A percentile compares a stretch with the other conserved stretches of the same genome.
phyloP scores from a whole-genome alignment of 2,797 vertebrate species.

The Percopsis omiscomaycus region DNA sequence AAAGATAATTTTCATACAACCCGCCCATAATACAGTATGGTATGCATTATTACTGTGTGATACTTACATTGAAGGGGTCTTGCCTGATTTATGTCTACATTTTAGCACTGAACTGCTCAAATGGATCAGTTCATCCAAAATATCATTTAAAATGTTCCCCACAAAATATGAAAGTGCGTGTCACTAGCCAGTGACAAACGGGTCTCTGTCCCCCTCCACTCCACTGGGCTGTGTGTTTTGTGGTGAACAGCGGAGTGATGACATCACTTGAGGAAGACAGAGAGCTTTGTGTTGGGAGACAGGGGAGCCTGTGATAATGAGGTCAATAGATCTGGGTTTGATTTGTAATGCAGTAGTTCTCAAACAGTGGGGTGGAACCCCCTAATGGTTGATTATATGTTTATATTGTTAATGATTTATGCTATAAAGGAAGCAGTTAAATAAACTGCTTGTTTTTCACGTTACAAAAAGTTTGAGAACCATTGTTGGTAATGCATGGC shows the following conservation, averaged over 20 bases:
- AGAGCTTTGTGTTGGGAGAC: constrained; percentile 60
- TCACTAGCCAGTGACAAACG: constrained; percentile 45
- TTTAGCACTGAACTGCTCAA: neutral
- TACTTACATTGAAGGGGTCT: neutral
- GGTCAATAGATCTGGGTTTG: constrained; percentile 37
- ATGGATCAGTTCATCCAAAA: too few relatives aligned
- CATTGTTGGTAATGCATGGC: constrained; percentile 13
- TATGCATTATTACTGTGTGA: constrained; percentile 44
- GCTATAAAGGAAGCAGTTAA: too few relatives aligned
- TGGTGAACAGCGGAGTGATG: constrained; percentile 40
- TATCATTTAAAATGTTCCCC: constrained; percentile 7
- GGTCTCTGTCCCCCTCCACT: constrained; percentile 46
- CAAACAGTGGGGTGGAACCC: too few relatives aligned
- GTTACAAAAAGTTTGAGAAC: too few relatives aligned
- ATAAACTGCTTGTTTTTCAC: too few relatives aligned
- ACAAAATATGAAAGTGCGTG: neutral
- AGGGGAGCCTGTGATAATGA: constrained; percentile 38
- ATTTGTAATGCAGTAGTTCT: neutral
- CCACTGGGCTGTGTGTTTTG: constrained; percentile 39
- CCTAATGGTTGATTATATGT: too few relatives aligned
- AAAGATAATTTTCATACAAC: constrained; percentile 1
- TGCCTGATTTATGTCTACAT: neutral
- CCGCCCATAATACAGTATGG: constrained; percentile 7
- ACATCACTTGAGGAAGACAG: constrained; percentile 66
- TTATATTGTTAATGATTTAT: too few relatives aligned